phyloP scores from a whole-genome alignment of 2,797 vertebrate species.

The Pangasius mekongensis region DNA sequence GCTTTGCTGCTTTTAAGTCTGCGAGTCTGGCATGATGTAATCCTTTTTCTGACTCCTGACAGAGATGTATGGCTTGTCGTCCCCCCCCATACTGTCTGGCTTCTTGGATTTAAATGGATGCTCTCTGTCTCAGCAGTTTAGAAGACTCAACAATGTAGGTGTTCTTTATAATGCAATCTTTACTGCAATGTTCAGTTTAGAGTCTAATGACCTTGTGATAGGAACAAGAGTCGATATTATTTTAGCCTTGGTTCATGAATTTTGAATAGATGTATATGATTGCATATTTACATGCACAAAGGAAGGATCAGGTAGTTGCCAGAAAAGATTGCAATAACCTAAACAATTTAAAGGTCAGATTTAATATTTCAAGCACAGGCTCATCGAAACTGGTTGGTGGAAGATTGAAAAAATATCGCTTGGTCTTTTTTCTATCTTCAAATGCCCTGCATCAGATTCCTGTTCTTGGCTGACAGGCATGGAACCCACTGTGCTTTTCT shows the following conservation, averaged over 20 bases:
- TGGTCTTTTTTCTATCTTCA: not conserved
- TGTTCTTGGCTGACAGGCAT: not conserved
- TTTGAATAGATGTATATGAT: conserved; percentile 19
- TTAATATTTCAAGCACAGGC: not conserved
- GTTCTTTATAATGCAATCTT: conserved; percentile 40
- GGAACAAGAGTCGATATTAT: conserved; percentile 3
- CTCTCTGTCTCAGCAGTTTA: conserved; percentile 42
- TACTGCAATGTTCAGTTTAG: not conserved
- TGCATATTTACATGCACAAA: conserved; percentile 12
- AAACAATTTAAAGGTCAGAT: no score
- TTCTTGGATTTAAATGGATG: conserved; percentile 52
- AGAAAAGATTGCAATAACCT: not conserved
- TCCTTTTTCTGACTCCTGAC: conserved; percentile 67
- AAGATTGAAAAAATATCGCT: not conserved
- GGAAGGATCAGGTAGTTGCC: not conserved
- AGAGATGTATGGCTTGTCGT: conserved; percentile 46
- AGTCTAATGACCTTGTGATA: conserved; percentile 19
- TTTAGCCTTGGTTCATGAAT: conserved; percentile 10
- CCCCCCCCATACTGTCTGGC: conserved; percentile 50
- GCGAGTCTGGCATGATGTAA: conserved; percentile 68
- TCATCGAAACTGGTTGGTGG: not conserved
- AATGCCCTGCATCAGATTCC: not conserved
- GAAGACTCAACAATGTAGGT: conserved; percentile 36
- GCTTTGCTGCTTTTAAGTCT: conserved; percentile 56
- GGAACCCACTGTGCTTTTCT: not conserved